A percentile compares a stretch with the other conserved stretches of the same genome.
phyloP scores from a whole-genome alignment of 2,888 invertebrate genomes.

The Bellardia bayeri region DNA sequence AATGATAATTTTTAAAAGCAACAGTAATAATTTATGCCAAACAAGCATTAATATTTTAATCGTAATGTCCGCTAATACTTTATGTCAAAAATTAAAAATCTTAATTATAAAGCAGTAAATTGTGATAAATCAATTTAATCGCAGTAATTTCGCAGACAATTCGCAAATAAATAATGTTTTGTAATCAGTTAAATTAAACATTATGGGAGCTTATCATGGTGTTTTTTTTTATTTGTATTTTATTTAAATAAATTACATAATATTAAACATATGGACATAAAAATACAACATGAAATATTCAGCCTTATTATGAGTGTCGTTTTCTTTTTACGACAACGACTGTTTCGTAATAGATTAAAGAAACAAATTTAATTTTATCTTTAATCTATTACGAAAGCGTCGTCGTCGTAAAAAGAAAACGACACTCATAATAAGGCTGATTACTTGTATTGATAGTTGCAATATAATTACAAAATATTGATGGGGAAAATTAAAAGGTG shows the following conservation, averaged over 20 bases:
- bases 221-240: background rate
- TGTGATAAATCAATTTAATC: slow-evolving; percentile 15
- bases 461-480: background rate
- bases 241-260: background rate
- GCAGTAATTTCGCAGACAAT: background rate
- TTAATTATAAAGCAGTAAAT: background rate
- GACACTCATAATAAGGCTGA: too few species aligned
- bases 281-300: background rate
- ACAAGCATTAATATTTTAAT: too few species aligned
- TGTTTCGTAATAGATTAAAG: too few species aligned
- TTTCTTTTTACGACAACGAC: too few species aligned
- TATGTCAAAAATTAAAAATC: background rate
- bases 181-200: background rate
- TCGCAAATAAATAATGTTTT: background rate
- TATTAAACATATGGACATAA: background rate
- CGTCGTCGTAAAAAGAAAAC: too few species aligned
- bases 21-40: too few species aligned
- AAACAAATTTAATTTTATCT: too few species aligned
- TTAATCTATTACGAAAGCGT: too few species aligned
- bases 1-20: too few species aligned
- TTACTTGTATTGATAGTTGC: too few species aligned
- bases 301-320: too few species aligned
- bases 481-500: background rate
- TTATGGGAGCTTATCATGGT: background rate
- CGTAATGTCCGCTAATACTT: too few species aligned